These are phyloP conservation scores for Lysandra bellargus DNA, from an alignment of 2,888 invertebrate genomes.

Conservation along the genomic window DNA sequence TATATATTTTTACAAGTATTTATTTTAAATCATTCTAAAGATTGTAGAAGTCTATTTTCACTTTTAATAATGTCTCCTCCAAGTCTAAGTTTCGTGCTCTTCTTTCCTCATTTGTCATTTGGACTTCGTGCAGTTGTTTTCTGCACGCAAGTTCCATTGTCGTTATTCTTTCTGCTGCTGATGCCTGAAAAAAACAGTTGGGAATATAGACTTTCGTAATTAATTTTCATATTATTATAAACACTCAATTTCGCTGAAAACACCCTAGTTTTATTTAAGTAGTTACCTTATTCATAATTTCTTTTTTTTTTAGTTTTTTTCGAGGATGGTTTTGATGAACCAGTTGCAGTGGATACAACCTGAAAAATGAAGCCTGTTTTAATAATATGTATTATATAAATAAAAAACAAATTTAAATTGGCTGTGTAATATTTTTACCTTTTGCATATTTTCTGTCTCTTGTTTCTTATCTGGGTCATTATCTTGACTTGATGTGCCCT, in stretches of 20 bases:
- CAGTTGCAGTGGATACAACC: no score
- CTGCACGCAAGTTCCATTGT: neutral
- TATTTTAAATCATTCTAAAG: neutral
- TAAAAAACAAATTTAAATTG: no score
- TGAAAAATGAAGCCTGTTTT: no score
- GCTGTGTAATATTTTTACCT: no score
- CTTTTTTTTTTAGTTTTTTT: slow-evolving; percentile 18
- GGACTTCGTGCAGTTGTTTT: neutral
- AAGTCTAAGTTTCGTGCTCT: neutral
- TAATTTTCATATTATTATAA: slow-evolving; percentile 5
- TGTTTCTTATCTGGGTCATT: no score
- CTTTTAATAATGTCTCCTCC: neutral
- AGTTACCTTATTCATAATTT: neutral
- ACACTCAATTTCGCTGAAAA: neutral
- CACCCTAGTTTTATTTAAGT: slow-evolving; percentile 1
- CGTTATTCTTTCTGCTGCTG: neutral
- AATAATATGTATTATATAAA: no score
- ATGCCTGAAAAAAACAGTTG: neutral
- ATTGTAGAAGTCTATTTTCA: neutral
- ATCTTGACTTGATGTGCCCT: no score
- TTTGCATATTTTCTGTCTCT: no score
- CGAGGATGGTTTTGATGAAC: neutral
- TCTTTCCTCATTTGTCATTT: neutral
- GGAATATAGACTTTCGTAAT: slow-evolving; percentile 5
- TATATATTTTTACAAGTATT: neutral